phyloP scores from a whole-genome alignment of 1,140 invertebrate genomes.

The Hylaeus anthracinus region DNA sequence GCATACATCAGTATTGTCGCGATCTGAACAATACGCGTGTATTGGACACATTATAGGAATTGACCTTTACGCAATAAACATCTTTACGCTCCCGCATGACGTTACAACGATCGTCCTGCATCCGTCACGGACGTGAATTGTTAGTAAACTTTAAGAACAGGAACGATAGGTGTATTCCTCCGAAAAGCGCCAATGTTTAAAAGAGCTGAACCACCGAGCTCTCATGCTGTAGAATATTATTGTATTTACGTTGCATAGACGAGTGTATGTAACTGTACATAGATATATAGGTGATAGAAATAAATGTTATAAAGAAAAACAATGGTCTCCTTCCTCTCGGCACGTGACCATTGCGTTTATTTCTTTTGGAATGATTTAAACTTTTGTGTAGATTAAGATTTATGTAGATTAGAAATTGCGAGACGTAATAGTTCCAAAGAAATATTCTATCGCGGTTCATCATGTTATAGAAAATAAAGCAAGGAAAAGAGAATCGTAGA shows the following conservation, averaged over 20 bases:
- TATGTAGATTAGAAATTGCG: too few species aligned
- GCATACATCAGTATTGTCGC: slow-evolving; percentile 12
- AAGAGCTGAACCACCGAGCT: slow-evolving; percentile 15
- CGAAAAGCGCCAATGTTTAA: neutral
- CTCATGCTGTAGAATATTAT: slow-evolving; percentile 41
- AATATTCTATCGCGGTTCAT: too few species aligned
- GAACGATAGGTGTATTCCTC: neutral
- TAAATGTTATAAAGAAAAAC: slow-evolving; percentile 66
- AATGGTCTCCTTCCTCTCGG: neutral
- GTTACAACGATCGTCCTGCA: slow-evolving; percentile 10
- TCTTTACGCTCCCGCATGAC: slow-evolving; percentile 28
- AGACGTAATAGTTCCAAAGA: too few species aligned
- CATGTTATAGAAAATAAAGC: too few species aligned
- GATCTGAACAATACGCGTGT: slow-evolving; percentile 10
- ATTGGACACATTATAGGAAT: slow-evolving; percentile 39
- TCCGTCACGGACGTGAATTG: neutral
- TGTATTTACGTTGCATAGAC: slow-evolving; percentile 60
- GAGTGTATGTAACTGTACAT: slow-evolving; percentile 63
- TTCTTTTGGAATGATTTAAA: too few species aligned
- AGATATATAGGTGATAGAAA: slow-evolving; percentile 62
- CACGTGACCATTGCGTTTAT: too few species aligned
- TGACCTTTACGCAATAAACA: slow-evolving; percentile 39
- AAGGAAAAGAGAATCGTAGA: too few species aligned
- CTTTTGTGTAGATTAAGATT: too few species aligned
- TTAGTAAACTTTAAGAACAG: slow-evolving; percentile 5